Evolutionary conservation across 2,113 vertebrate genomes (phyloP), one percentile per base, ranked within the genome.

Genomic region (Chloropsis cyanopogon): DNA sequence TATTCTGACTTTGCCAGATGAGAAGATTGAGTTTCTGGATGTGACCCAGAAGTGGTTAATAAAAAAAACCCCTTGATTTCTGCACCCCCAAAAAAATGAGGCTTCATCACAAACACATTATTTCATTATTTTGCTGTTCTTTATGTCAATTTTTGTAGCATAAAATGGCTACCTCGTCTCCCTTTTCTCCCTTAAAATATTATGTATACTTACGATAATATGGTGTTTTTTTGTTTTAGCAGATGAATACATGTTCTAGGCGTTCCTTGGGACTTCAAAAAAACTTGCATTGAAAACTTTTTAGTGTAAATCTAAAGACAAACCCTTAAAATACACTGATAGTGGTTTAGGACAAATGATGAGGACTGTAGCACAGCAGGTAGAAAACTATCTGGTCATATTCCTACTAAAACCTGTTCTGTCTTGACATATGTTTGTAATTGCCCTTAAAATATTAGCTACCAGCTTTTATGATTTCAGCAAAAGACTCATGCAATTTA

Each of bases 381-480:
- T 64, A 6, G 66, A 89, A 91, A 88, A 63, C 16, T 28, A 57
- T 31, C 39, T 47, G 29, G 42, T 41, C 24, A 37, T 29, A 79
- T 61, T 77, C 73, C 59, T 33, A 64, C 46, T 39, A 54, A 92
- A 78, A 76, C 72, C 61, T 60, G 53, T 71, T 85, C 29, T 41
- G 29, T 75, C 80, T 73, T 52, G 35, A 76, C 60, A 56, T 63
- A 82, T 59, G 37, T 84, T 88, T 37, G 29, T 81, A 95, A 77
- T 22, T 90, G 75, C 47, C 72, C n/a, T 63, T 80, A 42, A 96
- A 95, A 78, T 76, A 64, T 56, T 57, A 73, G 56, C 70, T 73
- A 86, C 37, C 17, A 46, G 28, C 79, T 90, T 68, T 68, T 31
- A 64, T 33, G 10, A 87, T 56, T 94, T 93, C 52, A 90, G 71